Evolutionary conservation across 2,797 vertebrate species (phyloP).

Genomic region (Geotrypetes seraphini): DNA sequence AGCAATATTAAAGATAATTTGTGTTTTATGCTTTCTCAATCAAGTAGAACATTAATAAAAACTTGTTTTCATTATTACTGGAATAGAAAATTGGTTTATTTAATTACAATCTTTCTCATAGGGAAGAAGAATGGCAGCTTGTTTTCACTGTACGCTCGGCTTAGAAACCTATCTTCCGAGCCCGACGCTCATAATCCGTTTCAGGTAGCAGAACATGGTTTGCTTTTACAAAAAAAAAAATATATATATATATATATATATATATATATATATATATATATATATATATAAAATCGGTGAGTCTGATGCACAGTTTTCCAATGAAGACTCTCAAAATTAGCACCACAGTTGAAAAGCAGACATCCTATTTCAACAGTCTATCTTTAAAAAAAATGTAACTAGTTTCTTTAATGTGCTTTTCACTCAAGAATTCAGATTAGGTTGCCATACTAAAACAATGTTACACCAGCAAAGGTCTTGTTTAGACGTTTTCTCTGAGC

Average conservation of each 20-base stretch:
- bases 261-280: too few relatives aligned
- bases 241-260: too few relatives aligned
- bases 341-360: too few relatives aligned
- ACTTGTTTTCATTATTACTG: slow-evolving; percentile 35
- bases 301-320: too few relatives aligned
- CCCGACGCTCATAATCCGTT: slow-evolving; percentile 21
- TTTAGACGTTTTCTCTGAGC: slow-evolving; percentile 34
- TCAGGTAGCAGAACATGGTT: too few relatives aligned
- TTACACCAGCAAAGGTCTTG: slow-evolving; percentile 41
- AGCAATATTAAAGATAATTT: slow-evolving; percentile 17
- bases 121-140: slow-evolving; percentile 22
- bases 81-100: slow-evolving; percentile 35
- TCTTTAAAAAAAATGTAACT: slow-evolving; percentile 15
- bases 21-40: slow-evolving; percentile 42
- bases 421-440: slow-evolving; percentile 25
- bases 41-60: slow-evolving; percentile 41
- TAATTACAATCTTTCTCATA: slow-evolving; percentile 45
- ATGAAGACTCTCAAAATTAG: too few relatives aligned
- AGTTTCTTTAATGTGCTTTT: slow-evolving; percentile 21
- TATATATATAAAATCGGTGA: too few relatives aligned
- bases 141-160: slow-evolving; percentile 31
- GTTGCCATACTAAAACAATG: slow-evolving; percentile 24
- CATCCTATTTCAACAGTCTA: too few relatives aligned
- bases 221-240: too few relatives aligned
- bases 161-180: slow-evolving; percentile 24